Conservation (phyloP, 2,888 invertebrate genomes). For the Trissolcus japonicus region DNA sequence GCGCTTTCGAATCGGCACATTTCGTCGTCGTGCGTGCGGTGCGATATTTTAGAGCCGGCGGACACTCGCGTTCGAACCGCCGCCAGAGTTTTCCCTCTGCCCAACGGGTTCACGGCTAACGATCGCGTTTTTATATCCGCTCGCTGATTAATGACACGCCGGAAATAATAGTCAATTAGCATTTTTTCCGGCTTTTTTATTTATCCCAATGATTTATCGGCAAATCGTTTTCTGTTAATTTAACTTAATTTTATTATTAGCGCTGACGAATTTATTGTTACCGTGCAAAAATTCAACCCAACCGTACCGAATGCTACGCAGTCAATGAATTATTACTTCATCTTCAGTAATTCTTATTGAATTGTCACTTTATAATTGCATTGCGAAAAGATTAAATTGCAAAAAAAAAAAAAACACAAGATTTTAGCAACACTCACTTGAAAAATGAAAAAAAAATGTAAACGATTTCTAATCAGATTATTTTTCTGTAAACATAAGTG, state of each 20-base stretch:
- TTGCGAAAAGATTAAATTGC: too few species aligned
- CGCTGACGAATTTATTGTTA: conserved; percentile 1
- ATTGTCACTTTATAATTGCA: too few species aligned
- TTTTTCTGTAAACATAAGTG: too few species aligned
- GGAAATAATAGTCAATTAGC: conserved; percentile 44
- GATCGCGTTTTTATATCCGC: conserved; percentile 31
- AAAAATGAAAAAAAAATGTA: too few species aligned
- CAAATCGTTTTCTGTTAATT: conserved; percentile 10
- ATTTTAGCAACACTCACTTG: too few species aligned
- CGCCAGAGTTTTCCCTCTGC: conserved; percentile 22
- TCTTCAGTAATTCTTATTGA: too few species aligned
- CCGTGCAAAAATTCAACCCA: not conserved
- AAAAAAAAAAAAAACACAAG: too few species aligned
- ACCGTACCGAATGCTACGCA: too few species aligned
- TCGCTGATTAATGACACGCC: conserved; percentile 37
- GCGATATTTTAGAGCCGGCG: conserved; percentile 39
- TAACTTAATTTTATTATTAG: not conserved
- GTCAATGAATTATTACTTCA: too few species aligned
- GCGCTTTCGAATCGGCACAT: conserved; percentile 55
- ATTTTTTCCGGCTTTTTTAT: conserved; percentile 3
- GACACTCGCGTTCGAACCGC: conserved; percentile 8
- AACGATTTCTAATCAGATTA: too few species aligned
- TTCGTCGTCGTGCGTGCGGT: conserved; percentile 35
- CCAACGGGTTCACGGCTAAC: conserved; percentile 37
- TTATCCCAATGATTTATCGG: conserved; percentile 11